Evolutionary conservation across 2,888 invertebrate genomes (phyloP).

Genomic region (Miltochrista miniata): DNA sequence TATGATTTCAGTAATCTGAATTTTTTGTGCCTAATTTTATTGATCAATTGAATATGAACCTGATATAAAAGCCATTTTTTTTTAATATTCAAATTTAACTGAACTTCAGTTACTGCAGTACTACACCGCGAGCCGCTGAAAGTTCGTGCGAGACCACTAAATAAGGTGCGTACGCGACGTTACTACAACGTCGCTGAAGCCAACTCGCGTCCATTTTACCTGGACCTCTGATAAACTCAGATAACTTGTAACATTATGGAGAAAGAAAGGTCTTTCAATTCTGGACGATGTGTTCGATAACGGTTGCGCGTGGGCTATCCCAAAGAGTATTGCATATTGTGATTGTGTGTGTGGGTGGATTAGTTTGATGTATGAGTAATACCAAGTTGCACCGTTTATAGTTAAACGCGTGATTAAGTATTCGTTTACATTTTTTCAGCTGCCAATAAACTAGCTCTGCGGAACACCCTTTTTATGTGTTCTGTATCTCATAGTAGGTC

Average conservation of each 20-base stretch:
- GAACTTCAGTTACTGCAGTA: conserved; percentile 26
- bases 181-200: conserved; percentile 45
- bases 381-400: conserved; percentile 13
- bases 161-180: conserved; percentile 57
- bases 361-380: conserved; percentile 23
- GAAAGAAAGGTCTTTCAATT: conserved; percentile 19
- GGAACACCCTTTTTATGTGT: too few species aligned
- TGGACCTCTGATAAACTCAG: conserved; percentile 20
- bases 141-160: conserved; percentile 49
- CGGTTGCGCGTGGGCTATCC: conserved; percentile 44
- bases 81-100: too few species aligned
- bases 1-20: too few species aligned
- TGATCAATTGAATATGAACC: too few species aligned
- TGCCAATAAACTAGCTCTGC: too few species aligned
- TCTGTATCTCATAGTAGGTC: too few species aligned
- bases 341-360: conserved; percentile 34
- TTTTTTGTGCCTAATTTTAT: too few species aligned
- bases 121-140: conserved; percentile 44
- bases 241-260: background rate
- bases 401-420: conserved; percentile 18
- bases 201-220: conserved; percentile 33
- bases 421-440: too few species aligned
- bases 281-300: conserved; percentile 29
- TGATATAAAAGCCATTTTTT: background rate
- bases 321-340: conserved; percentile 33